Conservation (phyloP, 2,888 invertebrate species). For the Spialia ferax region DNA sequence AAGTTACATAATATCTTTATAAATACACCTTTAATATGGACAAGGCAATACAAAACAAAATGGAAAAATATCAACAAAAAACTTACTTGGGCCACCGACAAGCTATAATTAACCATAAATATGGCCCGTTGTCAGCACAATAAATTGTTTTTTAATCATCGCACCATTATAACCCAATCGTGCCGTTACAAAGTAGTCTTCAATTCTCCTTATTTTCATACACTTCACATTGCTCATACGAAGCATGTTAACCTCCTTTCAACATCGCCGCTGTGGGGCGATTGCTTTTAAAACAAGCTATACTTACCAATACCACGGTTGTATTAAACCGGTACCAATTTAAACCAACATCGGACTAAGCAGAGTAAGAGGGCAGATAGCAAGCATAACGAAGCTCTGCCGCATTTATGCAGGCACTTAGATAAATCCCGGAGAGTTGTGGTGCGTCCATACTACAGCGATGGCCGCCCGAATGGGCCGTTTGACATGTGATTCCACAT, state of each 20-base stretch:
- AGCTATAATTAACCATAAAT: slow-evolving; percentile 38
- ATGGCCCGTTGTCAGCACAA: slow-evolving; percentile 29
- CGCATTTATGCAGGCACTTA: slow-evolving; percentile 67
- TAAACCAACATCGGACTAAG: slow-evolving; percentile 51
- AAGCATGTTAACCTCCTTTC: slow-evolving; percentile 30
- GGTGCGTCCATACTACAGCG: slow-evolving; percentile 44
- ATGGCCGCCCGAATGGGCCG: slow-evolving; percentile 37
- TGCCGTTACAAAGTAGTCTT: slow-evolving; percentile 31
- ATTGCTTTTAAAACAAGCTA: slow-evolving; percentile 38
- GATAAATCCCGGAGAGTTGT: slow-evolving; percentile 59
- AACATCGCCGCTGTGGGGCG: slow-evolving; percentile 28
- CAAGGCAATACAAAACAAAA: background rate
- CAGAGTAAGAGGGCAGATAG: slow-evolving; percentile 51
- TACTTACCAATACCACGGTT: slow-evolving; percentile 35
- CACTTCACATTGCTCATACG: slow-evolving; percentile 30
- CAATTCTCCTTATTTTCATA: slow-evolving; percentile 25
- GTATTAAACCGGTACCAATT: slow-evolving; percentile 57
- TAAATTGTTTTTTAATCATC: slow-evolving; percentile 41
- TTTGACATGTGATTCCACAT: slow-evolving; percentile 40
- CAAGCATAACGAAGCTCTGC: slow-evolving; percentile 55
- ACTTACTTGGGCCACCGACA: slow-evolving; percentile 18
- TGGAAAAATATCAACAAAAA: slow-evolving; percentile 20
- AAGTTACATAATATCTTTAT: background rate
- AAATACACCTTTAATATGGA: slow-evolving; percentile 10
- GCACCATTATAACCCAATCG: slow-evolving; percentile 32